A percentile compares a stretch with the other conserved stretches of the same genome.
These are phyloP conservation scores for Eidolon dupreanum DNA, from an alignment of 2,797 vertebrate species.

Conservation along the genomic window DNA sequence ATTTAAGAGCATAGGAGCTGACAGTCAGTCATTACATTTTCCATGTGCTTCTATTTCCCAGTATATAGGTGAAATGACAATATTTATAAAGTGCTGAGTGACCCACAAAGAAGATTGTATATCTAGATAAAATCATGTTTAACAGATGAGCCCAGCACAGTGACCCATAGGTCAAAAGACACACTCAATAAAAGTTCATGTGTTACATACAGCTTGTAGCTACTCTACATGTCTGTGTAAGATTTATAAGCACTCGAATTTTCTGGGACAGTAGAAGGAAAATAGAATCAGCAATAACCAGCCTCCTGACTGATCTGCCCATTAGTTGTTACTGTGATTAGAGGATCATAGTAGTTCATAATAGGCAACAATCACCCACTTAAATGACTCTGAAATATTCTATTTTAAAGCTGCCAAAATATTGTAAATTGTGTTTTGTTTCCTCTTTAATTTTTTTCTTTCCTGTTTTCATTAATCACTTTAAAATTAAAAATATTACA, in stretches of 20 bases:
- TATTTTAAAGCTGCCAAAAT: not conserved
- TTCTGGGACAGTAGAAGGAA: slow-evolving; percentile 1
- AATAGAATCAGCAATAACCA: not conserved
- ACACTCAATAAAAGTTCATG: slow-evolving; percentile 42
- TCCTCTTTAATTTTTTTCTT: not conserved
- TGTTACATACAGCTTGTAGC: slow-evolving; percentile 56
- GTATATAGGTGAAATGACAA: not conserved
- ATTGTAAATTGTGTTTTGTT: not conserved
- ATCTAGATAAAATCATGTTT: slow-evolving; percentile 23
- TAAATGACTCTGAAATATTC: not conserved
- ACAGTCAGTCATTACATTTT: not conserved
- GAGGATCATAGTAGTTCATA: not conserved
- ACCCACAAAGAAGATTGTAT: not conserved
- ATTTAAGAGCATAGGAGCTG: not conserved
- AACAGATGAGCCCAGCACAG: slow-evolving; percentile 34
- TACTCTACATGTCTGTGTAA: slow-evolving; percentile 38
- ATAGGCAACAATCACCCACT: not conserved
- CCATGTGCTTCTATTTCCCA: slow-evolving; percentile 38
- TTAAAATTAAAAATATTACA: not conserved
- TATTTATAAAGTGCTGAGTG: slow-evolving; percentile 59
- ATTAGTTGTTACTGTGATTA: not conserved
- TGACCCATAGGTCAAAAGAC: slow-evolving; percentile 64
- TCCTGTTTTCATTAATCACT: not conserved
- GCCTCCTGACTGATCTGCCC: not conserved
- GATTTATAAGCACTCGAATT: slow-evolving; percentile 46